These are phyloP conservation scores for Drosophila seclusa DNA, from an alignment of 2,888 invertebrate genomes.

Conservation along the genomic window DNA sequence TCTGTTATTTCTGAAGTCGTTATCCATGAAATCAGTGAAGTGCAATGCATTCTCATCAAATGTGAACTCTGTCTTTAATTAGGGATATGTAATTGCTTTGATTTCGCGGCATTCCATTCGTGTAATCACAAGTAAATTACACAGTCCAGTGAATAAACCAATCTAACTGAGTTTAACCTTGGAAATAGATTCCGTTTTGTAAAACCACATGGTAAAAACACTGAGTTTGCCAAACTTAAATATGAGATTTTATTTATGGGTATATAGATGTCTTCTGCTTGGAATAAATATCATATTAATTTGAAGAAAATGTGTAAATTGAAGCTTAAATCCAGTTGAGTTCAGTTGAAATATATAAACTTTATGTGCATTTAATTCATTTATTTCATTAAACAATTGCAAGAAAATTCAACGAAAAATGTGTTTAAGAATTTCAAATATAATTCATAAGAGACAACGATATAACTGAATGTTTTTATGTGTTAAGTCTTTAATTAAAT, in stretches of 20 bases:
- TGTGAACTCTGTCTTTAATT: conserved; percentile 23
- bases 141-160: conserved; percentile 24
- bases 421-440: not conserved
- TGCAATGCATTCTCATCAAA: conserved; percentile 20
- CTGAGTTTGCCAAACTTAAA: not conserved
- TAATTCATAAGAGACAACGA: not conserved
- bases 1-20: conserved; percentile 2
- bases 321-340: not conserved
- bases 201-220: not conserved
- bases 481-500: not conserved
- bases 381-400: not conserved
- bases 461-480: not conserved
- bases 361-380: not conserved
- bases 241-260: not conserved
- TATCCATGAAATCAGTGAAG: conserved; percentile 13
- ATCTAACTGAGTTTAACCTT: conserved; percentile 7
- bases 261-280: not conserved
- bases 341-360: not conserved
- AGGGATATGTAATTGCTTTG: conserved; percentile 28
- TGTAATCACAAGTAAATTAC: conserved; percentile 47
- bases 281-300: not conserved
- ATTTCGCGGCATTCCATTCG: conserved; percentile 9
- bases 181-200: not conserved
- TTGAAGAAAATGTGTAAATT: not conserved
- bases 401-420: not conserved